phyloP scores from a whole-genome alignment of 2,888 invertebrate genomes.

The Apamea epomidion region DNA sequence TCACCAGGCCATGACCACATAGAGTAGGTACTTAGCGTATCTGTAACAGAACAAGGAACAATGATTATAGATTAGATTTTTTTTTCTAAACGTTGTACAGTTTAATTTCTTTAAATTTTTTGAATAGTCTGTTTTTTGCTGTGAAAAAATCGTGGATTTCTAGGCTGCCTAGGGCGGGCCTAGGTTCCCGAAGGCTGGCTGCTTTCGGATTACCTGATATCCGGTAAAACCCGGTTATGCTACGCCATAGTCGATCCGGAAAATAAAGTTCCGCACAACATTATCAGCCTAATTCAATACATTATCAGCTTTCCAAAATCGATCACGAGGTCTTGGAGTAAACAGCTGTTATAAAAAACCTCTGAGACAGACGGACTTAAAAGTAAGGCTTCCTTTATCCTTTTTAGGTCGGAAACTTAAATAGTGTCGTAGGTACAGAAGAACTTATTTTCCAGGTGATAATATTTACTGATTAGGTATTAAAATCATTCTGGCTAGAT shows the following conservation, averaged over 20 bases:
- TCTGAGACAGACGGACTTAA: background rate
- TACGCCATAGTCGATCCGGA: background rate
- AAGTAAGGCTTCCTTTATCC: background rate
- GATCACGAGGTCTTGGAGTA: background rate
- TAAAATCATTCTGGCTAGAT: background rate
- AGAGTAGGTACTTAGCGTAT: conserved; percentile 74
- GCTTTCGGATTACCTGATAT: background rate
- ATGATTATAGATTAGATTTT: background rate
- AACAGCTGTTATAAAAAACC: background rate
- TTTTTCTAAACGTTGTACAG: background rate
- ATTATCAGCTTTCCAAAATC: background rate
- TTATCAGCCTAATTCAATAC: background rate
- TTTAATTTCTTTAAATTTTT: background rate
- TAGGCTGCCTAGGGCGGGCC: background rate
- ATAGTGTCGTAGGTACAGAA: background rate
- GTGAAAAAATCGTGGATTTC: background rate
- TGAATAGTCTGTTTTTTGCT: background rate
- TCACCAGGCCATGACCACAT: conserved; percentile 91
- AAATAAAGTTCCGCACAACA: background rate
- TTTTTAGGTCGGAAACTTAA: background rate
- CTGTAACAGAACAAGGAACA: conserved; percentile 63
- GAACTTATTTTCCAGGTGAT: background rate
- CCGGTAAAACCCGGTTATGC: background rate
- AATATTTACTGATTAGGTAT: background rate
- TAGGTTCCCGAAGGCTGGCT: background rate